Conservation (phyloP, 2,113 vertebrate species). For the Myanophis thanlyinensis region DNA sequence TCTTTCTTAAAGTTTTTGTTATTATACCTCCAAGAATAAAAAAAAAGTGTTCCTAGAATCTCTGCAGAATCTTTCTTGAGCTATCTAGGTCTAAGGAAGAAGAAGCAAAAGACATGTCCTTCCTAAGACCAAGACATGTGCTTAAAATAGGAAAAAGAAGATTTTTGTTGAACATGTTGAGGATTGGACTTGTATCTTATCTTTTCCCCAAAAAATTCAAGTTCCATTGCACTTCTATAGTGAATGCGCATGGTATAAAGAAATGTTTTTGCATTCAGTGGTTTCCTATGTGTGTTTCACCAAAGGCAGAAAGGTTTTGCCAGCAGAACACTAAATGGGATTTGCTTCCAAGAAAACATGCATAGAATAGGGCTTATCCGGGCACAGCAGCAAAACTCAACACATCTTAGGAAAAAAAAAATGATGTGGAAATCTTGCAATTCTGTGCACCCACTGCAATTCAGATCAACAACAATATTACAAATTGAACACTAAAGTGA, state of each 20-base stretch:
- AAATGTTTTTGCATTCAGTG: not conserved
- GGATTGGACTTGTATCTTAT: not conserved
- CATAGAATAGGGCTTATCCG: not conserved
- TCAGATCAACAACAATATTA: conserved; percentile 24
- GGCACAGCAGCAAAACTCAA: not conserved
- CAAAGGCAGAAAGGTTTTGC: not conserved
- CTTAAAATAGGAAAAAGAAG: not conserved
- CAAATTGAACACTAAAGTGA: conserved; percentile 21
- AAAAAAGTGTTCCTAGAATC: not conserved
- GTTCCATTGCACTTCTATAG: not conserved
- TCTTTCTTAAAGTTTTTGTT: not conserved
- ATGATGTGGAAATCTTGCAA: not conserved
- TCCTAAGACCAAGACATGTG: not conserved
- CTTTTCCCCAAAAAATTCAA: not conserved
- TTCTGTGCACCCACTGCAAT: conserved; percentile 19
- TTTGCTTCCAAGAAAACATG: not conserved
- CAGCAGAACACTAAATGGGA: not conserved
- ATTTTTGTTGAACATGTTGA: not conserved
- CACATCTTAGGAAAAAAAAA: too few species aligned
- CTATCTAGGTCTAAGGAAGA: not conserved
- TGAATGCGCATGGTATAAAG: not conserved
- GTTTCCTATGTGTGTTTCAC: not conserved
- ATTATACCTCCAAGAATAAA: not conserved
- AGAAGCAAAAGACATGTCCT: not conserved
- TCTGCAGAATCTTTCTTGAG: not conserved